These are phyloP conservation scores for Heliothis virescens DNA, from an alignment of 1,140 invertebrate genomes.

Conservation along the genomic window DNA sequence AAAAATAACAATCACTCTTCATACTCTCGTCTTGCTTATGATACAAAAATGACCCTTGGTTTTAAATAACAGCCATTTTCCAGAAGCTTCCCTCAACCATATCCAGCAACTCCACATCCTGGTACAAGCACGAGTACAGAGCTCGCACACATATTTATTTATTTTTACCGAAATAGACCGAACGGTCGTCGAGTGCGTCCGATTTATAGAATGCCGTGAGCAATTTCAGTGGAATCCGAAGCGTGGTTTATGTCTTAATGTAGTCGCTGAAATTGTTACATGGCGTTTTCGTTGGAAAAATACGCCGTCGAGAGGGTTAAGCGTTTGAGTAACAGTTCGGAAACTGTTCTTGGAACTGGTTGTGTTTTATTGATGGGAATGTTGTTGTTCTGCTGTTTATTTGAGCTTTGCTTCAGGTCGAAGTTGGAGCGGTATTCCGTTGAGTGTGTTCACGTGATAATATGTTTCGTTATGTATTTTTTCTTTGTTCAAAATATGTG, in stretches of 20 bases:
- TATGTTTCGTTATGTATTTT: too few species aligned
- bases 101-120: slow-evolving; percentile 54
- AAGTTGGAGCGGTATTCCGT: not conserved
- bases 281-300: slow-evolving; percentile 49
- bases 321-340: slow-evolving; percentile 1
- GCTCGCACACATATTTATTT: slow-evolving; percentile 80
- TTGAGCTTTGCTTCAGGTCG: not conserved
- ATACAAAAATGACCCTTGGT: too few species aligned
- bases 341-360: slow-evolving; percentile 2
- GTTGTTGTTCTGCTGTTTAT: not conserved
- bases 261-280: slow-evolving; percentile 61
- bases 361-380: slow-evolving; percentile 13
- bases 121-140: slow-evolving; percentile 60
- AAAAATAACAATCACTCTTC: not conserved
- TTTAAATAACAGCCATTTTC: too few species aligned
- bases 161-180: slow-evolving; percentile 84
- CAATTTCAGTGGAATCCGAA: slow-evolving; percentile 74
- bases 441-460: too few species aligned
- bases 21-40: not conserved
- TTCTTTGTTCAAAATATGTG: too few species aligned
- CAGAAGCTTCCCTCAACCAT: not conserved
- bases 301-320: slow-evolving; percentile 28
- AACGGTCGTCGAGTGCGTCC: slow-evolving; percentile 77
- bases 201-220: slow-evolving; percentile 73
- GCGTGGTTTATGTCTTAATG: slow-evolving; percentile 83